Base-by-base conservation (phyloP, 2,888 invertebrate species). In the Calliphora vomitoria region DNA sequence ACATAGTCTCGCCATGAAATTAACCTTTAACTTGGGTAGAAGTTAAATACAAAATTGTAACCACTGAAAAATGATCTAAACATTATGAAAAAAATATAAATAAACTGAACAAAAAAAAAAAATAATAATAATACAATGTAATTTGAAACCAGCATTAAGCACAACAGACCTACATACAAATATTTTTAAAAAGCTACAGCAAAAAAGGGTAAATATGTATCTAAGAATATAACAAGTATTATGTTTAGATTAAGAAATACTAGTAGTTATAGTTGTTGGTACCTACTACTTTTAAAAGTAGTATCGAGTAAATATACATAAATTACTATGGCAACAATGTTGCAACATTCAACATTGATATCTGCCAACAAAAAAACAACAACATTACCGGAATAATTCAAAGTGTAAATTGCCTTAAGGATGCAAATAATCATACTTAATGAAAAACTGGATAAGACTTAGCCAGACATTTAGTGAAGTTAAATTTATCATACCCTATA, bases 301-400 rank as follows among this genome's bases (percentile, higher is more conserved):
- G 66, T 53, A 74, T 58, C 15, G 44, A 50, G 38, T 58, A 75
- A 74, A 71, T 82, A 82, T 82, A 82, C 69, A 69, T 82, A 76
- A 87, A 87, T 87, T 79, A 82, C 69, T 82, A 31, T 47, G 62
- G 82, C 85, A 85, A 87, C 85, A 82, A 75, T 82, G 85, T 87
- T 85, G 87, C 85, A 25, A 25, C 25, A 64, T 64, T 60, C 31
- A 72, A 86, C 55, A 82, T 50, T 66, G 47, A 66, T 55, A 82
- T 74, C 25, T 18, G 50, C 25, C 47, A 35, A 69, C 31, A 81
- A 84, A 81, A 84, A 47, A 47, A 64, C 44, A 18, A 47, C 15
- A 20, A 72, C 41, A 72, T 38, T 38, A 55, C 38, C 35, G 60
- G 55, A 74, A 15, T 11, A 60, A 80, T 15, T 18, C 38, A 3